These are phyloP conservation scores for Agonum fuliginosum DNA, from an alignment of 2,888 invertebrate genomes.

Conservation along the genomic window DNA sequence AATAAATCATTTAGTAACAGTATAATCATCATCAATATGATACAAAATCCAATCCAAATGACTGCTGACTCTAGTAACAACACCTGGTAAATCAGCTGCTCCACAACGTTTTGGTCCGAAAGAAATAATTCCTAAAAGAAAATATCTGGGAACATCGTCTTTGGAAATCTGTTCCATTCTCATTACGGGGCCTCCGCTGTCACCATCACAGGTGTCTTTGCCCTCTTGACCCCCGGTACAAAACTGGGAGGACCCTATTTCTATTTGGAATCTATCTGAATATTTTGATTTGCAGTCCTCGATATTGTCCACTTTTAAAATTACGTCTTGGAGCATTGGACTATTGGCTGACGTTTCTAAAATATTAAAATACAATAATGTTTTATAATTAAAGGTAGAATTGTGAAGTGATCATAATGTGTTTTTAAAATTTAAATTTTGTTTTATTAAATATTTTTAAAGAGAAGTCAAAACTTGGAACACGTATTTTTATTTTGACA, in stretches of 20 bases:
- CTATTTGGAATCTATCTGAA: slow-evolving; percentile 44
- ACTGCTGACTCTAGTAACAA: slow-evolving; percentile 71
- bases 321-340: slow-evolving; percentile 53
- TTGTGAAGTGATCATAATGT: too few relatives aligned
- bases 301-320: slow-evolving; percentile 23
- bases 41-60: slow-evolving; percentile 71
- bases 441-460: too few relatives aligned
- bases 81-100: slow-evolving; percentile 70
- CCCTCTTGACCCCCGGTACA: slow-evolving; percentile 76
- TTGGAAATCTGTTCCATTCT: slow-evolving; percentile 69
- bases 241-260: slow-evolving; percentile 73
- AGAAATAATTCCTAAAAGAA: slow-evolving; percentile 67
- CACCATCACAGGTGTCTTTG: slow-evolving; percentile 77
- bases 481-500: too few relatives aligned
- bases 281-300: slow-evolving; percentile 36
- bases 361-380: not conserved
- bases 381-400: too few relatives aligned
- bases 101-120: slow-evolving; percentile 71
- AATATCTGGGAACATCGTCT: slow-evolving; percentile 67
- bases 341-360: slow-evolving; percentile 24
- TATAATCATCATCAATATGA: slow-evolving; percentile 62
- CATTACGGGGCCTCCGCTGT: slow-evolving; percentile 78
- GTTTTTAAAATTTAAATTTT: too few relatives aligned
- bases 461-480: too few relatives aligned
- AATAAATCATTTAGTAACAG: slow-evolving; percentile 25